phyloP scores from a whole-genome alignment of 2,113 vertebrate species.

The Crypturellus undulatus region DNA sequence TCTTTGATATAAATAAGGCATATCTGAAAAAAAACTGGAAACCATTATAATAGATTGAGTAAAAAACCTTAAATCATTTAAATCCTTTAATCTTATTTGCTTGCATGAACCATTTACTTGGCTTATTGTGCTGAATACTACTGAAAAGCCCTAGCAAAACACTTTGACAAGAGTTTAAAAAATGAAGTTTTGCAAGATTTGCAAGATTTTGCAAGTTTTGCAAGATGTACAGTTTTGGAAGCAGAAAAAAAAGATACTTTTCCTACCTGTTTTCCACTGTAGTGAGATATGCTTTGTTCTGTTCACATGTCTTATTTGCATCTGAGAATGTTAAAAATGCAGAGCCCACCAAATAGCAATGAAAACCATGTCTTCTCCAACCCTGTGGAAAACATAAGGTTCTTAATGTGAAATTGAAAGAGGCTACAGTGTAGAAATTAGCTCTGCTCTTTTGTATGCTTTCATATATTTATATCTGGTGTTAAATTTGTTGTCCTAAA shows the following conservation, averaged over 20 bases:
- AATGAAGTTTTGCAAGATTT: background rate
- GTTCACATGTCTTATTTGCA: slow-evolving; percentile 80
- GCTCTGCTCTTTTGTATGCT: background rate
- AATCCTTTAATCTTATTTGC: background rate
- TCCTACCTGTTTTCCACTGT: slow-evolving; percentile 86
- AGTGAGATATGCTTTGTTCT: slow-evolving; percentile 74
- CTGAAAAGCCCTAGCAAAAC: background rate
- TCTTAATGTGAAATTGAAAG: background rate
- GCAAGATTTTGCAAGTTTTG: background rate
- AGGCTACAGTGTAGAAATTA: background rate
- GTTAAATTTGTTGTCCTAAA: background rate
- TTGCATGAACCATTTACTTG: background rate
- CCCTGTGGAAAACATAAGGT: slow-evolving; percentile 75
- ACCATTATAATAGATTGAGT: background rate
- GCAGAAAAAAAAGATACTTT: background rate
- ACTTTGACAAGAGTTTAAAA: background rate
- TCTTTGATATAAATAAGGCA: no score
- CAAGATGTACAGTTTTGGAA: background rate
- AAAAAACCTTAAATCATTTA: background rate
- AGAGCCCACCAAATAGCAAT: slow-evolving; percentile 86
- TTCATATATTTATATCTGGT: background rate
- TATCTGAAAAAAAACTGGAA: background rate
- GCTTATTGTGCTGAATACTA: background rate
- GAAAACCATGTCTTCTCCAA: slow-evolving; percentile 81
- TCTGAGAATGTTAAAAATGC: slow-evolving; percentile 81